phyloP scores from a whole-genome alignment of 2,888 invertebrate species.

The Adineta ricciae region DNA sequence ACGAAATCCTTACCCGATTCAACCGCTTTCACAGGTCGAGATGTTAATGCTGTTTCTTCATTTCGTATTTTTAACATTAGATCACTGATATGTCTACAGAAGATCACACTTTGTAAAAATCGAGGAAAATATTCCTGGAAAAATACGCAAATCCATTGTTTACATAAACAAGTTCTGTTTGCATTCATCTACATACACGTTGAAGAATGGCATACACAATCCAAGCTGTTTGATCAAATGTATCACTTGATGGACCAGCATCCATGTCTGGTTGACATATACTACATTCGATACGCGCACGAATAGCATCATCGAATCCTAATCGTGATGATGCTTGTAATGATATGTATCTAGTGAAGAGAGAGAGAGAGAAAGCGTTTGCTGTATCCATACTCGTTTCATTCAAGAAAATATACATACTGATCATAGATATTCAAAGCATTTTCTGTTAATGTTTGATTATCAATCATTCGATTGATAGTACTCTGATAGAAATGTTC shows the following conservation, averaged over 20 bases:
- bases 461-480: not conserved
- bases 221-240: not conserved
- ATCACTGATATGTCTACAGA: not conserved
- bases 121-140: not conserved
- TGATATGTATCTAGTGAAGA: not conserved
- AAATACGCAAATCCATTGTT: not conserved
- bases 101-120: not conserved
- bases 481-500: not conserved
- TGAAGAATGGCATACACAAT: not conserved
- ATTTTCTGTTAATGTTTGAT: not conserved
- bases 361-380: too few species aligned
- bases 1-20: not conserved
- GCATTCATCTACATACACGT: not conserved
- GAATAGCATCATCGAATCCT: not conserved
- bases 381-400: too few species aligned
- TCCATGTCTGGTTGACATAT: not conserved
- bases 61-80: not conserved
- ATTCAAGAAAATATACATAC: not conserved
- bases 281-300: not conserved
- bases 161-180: not conserved
- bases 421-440: not conserved
- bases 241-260: not conserved
- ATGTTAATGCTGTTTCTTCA: not conserved
- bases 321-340: not conserved
- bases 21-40: not conserved